Conservation (phyloP, 2,888 invertebrate species). For the Schizaphis graminum region DNA sequence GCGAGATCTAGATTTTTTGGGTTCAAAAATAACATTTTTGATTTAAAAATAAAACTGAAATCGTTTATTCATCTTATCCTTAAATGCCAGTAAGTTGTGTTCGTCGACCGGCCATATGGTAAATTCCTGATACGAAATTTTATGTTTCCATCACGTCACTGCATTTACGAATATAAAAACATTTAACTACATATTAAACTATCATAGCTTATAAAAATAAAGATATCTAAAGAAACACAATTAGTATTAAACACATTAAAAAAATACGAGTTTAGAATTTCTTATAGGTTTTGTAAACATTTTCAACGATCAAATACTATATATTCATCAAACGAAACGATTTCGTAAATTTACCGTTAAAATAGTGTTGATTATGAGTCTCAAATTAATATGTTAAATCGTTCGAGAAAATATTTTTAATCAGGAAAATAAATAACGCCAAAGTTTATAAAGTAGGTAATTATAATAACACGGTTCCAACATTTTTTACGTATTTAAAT, state of each 20-base stretch:
- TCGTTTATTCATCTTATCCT: background rate
- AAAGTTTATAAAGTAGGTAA: background rate
- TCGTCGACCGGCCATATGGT: background rate
- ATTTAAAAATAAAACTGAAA: background rate
- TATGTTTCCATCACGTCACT: background rate
- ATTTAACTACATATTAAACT: background rate
- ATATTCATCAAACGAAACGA: background rate
- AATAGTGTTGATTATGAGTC: background rate
- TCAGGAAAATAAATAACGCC: background rate
- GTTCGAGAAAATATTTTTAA: background rate
- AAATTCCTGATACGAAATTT: background rate
- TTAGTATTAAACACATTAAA: background rate
- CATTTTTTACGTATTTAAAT: background rate
- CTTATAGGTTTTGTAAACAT: background rate
- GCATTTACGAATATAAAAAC: background rate
- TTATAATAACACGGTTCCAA: background rate
- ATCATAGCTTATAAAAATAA: background rate
- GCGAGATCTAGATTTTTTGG: background rate
- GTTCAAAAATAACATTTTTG: background rate
- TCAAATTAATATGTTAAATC: background rate
- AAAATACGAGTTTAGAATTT: background rate
- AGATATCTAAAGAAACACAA: background rate
- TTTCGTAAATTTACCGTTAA: background rate
- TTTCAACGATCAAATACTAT: background rate
- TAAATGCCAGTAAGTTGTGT: background rate